Conservation (phyloP, 1,140 invertebrate species). For the Solen grandis region DNA sequence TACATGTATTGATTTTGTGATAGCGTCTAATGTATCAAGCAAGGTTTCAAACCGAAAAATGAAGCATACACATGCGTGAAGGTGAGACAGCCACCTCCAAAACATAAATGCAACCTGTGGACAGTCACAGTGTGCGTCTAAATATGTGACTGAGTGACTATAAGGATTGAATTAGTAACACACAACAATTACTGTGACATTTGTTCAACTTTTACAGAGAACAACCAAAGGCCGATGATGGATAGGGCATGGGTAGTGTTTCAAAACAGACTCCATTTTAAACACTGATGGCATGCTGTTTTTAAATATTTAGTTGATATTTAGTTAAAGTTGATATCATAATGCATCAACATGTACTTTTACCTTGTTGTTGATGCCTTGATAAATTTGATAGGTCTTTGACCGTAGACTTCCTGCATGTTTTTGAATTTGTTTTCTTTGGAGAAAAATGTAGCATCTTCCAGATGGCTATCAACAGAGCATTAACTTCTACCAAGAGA, state of each 20-base stretch:
- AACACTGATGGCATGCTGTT: no score
- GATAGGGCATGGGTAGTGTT: no score
- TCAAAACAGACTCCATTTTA: no score
- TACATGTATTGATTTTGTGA: background rate
- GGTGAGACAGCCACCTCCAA: constrained; percentile 39
- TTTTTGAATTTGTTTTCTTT: background rate
- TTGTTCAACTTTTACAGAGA: constrained; percentile 1
- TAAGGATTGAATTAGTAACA: background rate
- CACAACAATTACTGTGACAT: background rate
- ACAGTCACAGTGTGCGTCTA: no score
- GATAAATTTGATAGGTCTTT: constrained; percentile 25
- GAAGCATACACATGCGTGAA: constrained; percentile 17
- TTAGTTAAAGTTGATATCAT: no score
- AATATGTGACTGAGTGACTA: constrained; percentile 5
- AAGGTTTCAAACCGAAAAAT: constrained; percentile 9
- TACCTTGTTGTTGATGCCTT: constrained; percentile 16
- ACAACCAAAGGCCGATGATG: no score
- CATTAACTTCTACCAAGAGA: constrained; percentile 8
- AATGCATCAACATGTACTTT: no score
- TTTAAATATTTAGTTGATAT: no score
- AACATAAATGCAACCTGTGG: no score
- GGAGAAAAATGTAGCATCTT: constrained; percentile 6
- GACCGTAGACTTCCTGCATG: constrained; percentile 16
- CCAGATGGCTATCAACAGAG: constrained; percentile 9
- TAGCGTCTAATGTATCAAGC: constrained; percentile 19